Conservation (phyloP, 2,113 vertebrate genomes). For the Myanophis thanlyinensis region DNA sequence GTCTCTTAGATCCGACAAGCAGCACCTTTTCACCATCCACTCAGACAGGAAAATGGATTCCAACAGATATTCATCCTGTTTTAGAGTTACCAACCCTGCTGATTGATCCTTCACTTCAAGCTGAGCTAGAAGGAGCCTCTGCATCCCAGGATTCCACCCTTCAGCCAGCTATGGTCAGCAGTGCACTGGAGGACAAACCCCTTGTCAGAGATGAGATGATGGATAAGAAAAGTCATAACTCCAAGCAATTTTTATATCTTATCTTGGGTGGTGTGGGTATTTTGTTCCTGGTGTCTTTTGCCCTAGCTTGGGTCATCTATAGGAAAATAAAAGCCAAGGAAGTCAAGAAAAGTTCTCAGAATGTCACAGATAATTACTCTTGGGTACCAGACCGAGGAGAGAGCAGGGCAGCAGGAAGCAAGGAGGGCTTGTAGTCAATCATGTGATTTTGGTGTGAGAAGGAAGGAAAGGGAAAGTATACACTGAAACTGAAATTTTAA, state of each 20-base stretch:
- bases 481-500: not conserved
- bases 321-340: constrained; percentile 53
- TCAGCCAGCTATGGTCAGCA: not conserved
- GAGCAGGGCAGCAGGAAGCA: constrained; percentile 33
- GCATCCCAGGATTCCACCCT: not conserved
- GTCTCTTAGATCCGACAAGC: not conserved
- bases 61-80: not conserved
- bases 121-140: not conserved
- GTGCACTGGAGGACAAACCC: not conserved
- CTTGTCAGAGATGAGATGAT: not conserved
- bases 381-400: constrained; percentile 71
- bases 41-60: not conserved
- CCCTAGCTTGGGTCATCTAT: constrained; percentile 65
- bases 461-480: not conserved
- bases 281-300: constrained; percentile 65
- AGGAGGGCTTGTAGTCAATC: constrained; percentile 62
- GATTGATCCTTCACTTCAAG: not conserved
- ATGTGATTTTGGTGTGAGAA: not conserved
- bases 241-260: constrained; percentile 70
- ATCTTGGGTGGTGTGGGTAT: constrained; percentile 70
- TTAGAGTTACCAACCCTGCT: not conserved
- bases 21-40: not conserved
- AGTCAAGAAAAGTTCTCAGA: constrained; percentile 55
- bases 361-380: constrained; percentile 66
- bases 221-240: constrained; percentile 14